Percentiles rank a stretch among this genome's conserved stretches.
These are phyloP conservation scores for Thyatira batis DNA, from an alignment of 2,888 invertebrate species.

Conservation along the genomic window DNA sequence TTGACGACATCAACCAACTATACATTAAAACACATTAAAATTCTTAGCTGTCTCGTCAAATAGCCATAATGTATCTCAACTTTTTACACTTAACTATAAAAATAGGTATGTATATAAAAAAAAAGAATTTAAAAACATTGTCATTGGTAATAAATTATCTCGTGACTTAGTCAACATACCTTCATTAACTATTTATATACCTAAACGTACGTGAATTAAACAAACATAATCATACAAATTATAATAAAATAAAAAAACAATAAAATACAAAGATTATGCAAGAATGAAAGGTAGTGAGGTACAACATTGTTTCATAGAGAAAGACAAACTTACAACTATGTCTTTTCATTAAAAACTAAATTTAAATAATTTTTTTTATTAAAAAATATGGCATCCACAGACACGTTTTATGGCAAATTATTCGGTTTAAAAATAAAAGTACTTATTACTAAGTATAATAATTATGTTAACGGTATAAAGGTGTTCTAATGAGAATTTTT, in stretches of 20 bases:
- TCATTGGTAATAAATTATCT: constrained; percentile 82
- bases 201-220: constrained; percentile 42
- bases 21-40: constrained; percentile 53
- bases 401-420: constrained; percentile 72
- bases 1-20: constrained; percentile 61
- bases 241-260: constrained; percentile 37
- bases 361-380: constrained; percentile 45
- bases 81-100: constrained; percentile 70
- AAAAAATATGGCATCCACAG: constrained; percentile 75
- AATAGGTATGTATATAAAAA: constrained; percentile 54
- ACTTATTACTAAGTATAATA: constrained; percentile 10
- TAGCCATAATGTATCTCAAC: constrained; percentile 56
- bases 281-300: constrained; percentile 63
- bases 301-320: constrained; percentile 51
- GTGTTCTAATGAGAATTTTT: background rate
- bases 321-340: constrained; percentile 53
- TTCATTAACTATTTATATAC: constrained; percentile 58
- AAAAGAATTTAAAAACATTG: constrained; percentile 77
- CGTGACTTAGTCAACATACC: constrained; percentile 80
- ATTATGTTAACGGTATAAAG: background rate
- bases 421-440: constrained; percentile 39
- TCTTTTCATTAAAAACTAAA: constrained; percentile 50
- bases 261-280: constrained; percentile 51
- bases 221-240: constrained; percentile 27
- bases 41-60: constrained; percentile 55